Conservation (phyloP, 1,140 invertebrate genomes). For the Cepaea nemoralis region DNA sequence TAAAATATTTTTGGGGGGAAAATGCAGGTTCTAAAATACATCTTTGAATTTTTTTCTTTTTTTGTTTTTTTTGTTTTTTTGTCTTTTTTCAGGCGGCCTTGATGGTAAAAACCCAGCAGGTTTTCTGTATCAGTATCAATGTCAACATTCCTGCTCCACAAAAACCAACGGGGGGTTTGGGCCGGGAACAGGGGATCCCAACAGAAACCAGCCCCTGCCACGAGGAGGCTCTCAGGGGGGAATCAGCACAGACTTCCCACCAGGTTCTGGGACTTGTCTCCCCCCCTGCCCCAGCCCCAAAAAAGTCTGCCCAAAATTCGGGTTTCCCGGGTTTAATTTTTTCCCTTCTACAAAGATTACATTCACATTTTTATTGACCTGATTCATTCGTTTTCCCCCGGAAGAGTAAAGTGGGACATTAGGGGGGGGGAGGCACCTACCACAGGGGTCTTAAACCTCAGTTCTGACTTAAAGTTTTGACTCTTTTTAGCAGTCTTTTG, state of each 20-base stretch:
- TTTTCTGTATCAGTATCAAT: no score
- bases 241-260: neutral
- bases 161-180: no score
- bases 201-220: neutral
- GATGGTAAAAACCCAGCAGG: no score
- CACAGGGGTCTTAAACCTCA: neutral
- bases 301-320: no score
- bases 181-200: neutral
- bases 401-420: neutral
- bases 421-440: neutral
- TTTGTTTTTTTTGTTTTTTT: no score
- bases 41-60: no score
- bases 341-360: conserved; percentile 20
- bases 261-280: neutral
- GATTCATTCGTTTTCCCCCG: neutral
- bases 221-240: neutral
- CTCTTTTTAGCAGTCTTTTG: neutral
- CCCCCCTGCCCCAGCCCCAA: neutral
- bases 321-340: neutral
- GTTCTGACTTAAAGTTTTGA: conserved; percentile 21
- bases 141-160: no score
- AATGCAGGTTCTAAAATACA: no score
- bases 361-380: conserved; percentile 23
- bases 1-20: no score
- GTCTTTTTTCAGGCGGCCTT: no score